Evolutionary conservation across 2,888 invertebrate species (phyloP).

Genomic region (Fabriciana adippe): DNA sequence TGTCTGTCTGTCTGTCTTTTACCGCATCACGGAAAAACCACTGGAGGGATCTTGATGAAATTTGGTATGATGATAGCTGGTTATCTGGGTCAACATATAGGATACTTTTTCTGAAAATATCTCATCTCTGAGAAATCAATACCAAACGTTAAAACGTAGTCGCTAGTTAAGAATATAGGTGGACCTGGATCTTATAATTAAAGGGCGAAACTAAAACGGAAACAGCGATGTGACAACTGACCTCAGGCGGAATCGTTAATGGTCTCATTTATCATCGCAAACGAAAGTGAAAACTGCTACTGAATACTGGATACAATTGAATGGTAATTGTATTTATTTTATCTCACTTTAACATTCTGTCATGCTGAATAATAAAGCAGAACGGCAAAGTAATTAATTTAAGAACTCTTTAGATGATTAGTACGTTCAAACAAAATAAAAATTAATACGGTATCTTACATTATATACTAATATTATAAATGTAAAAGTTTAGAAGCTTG

Average conservation of each 20-base stretch:
- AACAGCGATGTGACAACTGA: constrained; percentile 69
- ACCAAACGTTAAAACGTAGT: no score
- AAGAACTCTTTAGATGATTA: not conserved
- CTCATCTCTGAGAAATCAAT: no score
- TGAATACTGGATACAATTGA: constrained; percentile 50
- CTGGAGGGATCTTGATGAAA: no score
- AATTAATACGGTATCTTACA: no score
- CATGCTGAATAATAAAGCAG: constrained; percentile 20
- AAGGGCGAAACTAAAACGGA: constrained; percentile 59
- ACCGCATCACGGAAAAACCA: no score
- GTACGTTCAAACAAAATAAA: no score
- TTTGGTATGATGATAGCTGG: no score
- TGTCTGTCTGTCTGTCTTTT: no score
- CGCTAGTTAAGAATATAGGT: constrained; percentile 9
- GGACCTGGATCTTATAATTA: constrained; percentile 49
- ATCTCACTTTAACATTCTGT: constrained; percentile 34
- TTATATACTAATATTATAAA: no score
- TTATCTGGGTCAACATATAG: no score
- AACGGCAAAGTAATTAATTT: not conserved
- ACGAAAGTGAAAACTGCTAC: constrained; percentile 73
- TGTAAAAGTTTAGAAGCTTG: no score
- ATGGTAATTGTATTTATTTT: constrained; percentile 49
- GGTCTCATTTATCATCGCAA: constrained; percentile 62
- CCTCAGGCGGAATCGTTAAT: constrained; percentile 68
- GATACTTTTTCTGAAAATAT: no score